A percentile compares a stretch with the other conserved stretches of the same genome.
These are phyloP conservation scores for Vipera latastei DNA, from an alignment of 2,797 vertebrate genomes.

Conservation along the genomic window DNA sequence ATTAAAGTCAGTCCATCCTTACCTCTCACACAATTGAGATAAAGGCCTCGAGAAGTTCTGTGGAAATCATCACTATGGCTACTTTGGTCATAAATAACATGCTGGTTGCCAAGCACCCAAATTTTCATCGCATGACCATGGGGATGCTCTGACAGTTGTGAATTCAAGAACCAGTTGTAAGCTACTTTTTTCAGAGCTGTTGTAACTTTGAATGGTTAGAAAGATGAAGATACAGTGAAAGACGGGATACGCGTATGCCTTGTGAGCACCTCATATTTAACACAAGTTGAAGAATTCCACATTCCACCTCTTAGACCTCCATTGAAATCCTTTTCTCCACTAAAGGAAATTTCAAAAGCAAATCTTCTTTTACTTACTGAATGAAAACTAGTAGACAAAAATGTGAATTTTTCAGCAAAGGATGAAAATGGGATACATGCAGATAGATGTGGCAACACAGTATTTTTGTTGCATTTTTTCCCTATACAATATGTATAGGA, in stretches of 20 bases:
- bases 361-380: not conserved
- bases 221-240: not conserved
- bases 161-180: not conserved
- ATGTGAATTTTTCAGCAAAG: not conserved
- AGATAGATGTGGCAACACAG: not conserved
- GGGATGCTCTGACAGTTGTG: not conserved
- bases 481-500: too few relatives aligned
- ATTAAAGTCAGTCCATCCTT: not conserved
- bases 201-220: not conserved
- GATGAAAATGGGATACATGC: not conserved
- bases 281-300: not conserved
- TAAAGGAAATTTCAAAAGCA: not conserved
- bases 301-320: not conserved
- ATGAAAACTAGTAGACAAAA: not conserved
- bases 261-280: not conserved
- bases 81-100: not conserved
- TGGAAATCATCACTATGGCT: not conserved
- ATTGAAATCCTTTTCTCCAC: not conserved
- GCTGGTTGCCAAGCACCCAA: not conserved
- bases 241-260: not conserved
- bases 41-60: not conserved
- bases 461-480: not conserved
- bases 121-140: too few relatives aligned
- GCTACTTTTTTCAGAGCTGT: not conserved
- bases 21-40: not conserved